Percentiles rank a stretch among this genome's conserved stretches.
phyloP scores from a whole-genome alignment of 2,888 invertebrate species.

The Augiades crinisus region DNA sequence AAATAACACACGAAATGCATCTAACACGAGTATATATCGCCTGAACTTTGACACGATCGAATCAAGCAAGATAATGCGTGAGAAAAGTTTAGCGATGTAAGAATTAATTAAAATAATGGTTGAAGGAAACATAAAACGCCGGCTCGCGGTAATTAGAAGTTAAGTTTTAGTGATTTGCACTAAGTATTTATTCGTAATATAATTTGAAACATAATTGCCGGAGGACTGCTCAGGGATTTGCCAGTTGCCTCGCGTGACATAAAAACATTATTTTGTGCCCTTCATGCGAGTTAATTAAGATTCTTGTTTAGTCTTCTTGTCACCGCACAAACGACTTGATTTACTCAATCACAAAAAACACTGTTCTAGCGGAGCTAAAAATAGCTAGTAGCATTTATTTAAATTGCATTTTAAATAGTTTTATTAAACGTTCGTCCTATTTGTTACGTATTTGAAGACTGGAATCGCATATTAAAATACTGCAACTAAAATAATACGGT shows the following conservation, averaged over 20 bases:
- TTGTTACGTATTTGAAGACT: too few relatives aligned
- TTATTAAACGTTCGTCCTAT: background rate
- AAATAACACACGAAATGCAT: too few relatives aligned
- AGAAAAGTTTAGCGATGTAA: slow-evolving; percentile 64
- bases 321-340: slow-evolving; percentile 8
- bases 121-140: slow-evolving; percentile 72
- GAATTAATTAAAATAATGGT: slow-evolving; percentile 75
- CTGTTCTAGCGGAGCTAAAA: background rate
- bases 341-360: slow-evolving; percentile 8
- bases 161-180: slow-evolving; percentile 61
- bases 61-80: slow-evolving; percentile 61
- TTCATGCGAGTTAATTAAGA: slow-evolving; percentile 32
- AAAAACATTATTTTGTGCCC: slow-evolving; percentile 30
- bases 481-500: background rate
- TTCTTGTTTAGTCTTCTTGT: slow-evolving; percentile 14
- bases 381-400: background rate
- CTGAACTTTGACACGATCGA: slow-evolving; percentile 32
- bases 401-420: background rate
- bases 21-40: background rate
- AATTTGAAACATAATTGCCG: slow-evolving; percentile 31
- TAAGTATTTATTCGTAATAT: too few relatives aligned
- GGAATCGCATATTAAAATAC: too few relatives aligned
- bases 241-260: slow-evolving; percentile 28
- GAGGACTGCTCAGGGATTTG: background rate
- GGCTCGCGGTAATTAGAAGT: slow-evolving; percentile 69